phyloP scores from a whole-genome alignment of 2,113 vertebrate species.

The Chaetorhynchus papuensis region DNA sequence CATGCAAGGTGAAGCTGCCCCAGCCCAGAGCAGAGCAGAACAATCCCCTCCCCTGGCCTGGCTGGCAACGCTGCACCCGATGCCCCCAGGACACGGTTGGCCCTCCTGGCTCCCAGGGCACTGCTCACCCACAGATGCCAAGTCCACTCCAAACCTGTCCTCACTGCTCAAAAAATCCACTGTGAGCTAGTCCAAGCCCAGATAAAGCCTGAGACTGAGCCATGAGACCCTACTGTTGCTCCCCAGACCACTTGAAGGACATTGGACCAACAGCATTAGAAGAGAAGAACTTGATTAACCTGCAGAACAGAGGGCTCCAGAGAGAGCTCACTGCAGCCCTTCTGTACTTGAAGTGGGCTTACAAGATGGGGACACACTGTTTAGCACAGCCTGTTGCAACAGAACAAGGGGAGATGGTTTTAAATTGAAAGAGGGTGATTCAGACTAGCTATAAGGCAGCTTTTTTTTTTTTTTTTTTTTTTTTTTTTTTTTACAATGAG shows the following conservation, averaged over 20 bases:
- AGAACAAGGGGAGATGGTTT: neutral
- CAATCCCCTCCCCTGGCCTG: neutral
- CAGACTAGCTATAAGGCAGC: neutral
- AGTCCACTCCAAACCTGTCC: neutral
- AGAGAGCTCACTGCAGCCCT: neutral
- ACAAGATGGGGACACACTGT: neutral
- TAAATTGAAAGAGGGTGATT: neutral
- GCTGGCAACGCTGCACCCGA: neutral
- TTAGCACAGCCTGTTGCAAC: neutral
- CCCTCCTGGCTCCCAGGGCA: neutral
- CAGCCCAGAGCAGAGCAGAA: neutral
- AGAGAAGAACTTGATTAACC: neutral
- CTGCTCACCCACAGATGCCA: neutral
- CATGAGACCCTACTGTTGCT: neutral
- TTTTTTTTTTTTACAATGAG: neutral
- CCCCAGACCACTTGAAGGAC: neutral
- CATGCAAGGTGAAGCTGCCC: neutral
- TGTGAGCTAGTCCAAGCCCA: too few species aligned
- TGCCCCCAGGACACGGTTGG: neutral
- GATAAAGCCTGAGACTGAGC: neutral
- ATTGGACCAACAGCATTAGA: fast-evolving
- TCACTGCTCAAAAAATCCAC: neutral
- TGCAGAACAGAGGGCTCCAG: neutral
- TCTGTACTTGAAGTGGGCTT: neutral
- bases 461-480: neutral